These are phyloP conservation scores for Melierax canorus DNA, from an alignment of 2,113 vertebrate species.

Conservation along the genomic window DNA sequence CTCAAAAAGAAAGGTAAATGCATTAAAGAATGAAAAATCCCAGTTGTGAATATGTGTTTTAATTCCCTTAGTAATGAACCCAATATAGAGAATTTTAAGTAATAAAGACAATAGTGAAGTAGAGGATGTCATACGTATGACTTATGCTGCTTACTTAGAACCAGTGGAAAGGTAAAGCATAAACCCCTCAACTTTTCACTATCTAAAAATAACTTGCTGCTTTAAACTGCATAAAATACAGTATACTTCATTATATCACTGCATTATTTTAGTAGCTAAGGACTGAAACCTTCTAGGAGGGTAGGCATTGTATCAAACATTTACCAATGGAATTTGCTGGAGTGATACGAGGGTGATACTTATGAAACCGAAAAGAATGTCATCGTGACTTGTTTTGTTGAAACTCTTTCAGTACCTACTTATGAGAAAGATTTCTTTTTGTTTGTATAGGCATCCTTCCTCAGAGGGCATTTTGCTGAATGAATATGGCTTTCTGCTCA, in stretches of 20 bases:
- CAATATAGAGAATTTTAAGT: background rate
- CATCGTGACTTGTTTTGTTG: background rate
- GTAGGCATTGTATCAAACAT: background rate
- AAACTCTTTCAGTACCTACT: background rate
- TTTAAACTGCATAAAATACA: background rate
- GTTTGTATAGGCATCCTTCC: background rate
- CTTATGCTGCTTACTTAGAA: background rate
- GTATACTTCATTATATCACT: background rate
- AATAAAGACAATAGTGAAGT: background rate
- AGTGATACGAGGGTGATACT: background rate
- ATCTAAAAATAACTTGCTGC: background rate
- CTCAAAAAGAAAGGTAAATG: background rate
- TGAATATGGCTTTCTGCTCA: constrained; percentile 11
- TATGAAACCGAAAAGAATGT: background rate
- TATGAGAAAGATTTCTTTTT: background rate
- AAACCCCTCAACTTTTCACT: background rate
- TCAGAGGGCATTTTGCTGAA: background rate
- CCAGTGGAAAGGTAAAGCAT: background rate
- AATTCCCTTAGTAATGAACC: background rate
- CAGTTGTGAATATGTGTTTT: background rate
- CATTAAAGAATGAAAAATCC: background rate
- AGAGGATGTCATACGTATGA: background rate
- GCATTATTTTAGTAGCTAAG: background rate
- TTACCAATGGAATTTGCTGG: background rate
- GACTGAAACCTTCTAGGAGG: background rate